Evolutionary conservation across 2,888 invertebrate species (phyloP), one percentile per base, ranked within the genome.

Genomic region (Stenolophus ochropezus): DNA sequence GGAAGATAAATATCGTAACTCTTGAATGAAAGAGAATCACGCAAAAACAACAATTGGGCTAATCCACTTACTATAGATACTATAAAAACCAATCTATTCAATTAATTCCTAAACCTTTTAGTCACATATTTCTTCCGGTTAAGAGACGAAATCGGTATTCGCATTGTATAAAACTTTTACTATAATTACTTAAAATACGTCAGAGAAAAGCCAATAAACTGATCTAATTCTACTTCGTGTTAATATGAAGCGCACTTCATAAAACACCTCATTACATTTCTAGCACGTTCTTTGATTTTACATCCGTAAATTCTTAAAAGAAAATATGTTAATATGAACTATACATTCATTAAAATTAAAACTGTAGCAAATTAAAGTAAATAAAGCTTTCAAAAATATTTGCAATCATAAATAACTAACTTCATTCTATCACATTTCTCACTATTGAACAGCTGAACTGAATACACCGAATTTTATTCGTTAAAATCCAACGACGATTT

Each of bases 161-260:
- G 33, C 33, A 42, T 42, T 42, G 33, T 42, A 42, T 42, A 42
- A 42, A 42, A 42, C 33, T 42, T 42, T 42, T 42, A 42, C 51
- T 56, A 56, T 56, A 18, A 56, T 56, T 61, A 23, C 21, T 20
- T 25, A 14, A 27, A 61, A 23, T 25, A 61, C 61, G 61, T 61
- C 61, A 61, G 11, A 61, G 23, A 61, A 25, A 27, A 61, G 23
- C 4, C 25, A 61, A 61, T 61, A 61, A 61, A 61, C 61, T 25
- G 23, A 25, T 61, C 25, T 61, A 61, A 56, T 16, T 61, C 25
- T 61, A 61, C 23, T 61, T 61, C 61, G 23, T 61, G 25, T 61
- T 6, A 11, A 56, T 42, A 42, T 11, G 11, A 42, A 42, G 33
- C 33, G 8, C 33, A 42, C 33, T 42, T 42, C 33, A 51, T 16